Base-by-base conservation (phyloP, 2,888 invertebrate species). In the Psylliodes chrysocephalus region DNA sequence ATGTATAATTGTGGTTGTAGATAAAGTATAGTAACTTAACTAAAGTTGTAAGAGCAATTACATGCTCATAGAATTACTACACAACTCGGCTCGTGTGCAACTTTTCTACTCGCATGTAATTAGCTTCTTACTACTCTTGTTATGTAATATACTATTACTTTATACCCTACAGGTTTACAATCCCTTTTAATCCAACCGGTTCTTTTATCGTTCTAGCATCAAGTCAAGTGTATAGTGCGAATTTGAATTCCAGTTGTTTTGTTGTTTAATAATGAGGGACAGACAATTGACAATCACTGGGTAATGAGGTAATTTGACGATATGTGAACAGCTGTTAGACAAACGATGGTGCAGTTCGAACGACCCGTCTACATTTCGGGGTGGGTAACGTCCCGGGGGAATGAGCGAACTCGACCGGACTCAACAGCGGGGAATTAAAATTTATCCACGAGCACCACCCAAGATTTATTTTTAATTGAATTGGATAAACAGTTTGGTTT, bases 261-360 rank as follows among this genome's bases (percentile, higher is more conserved):
- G 44, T 44, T n/a, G 2, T 56, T 49, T 35, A 57, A 47, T 57
- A 57, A 57, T 47, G 57, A 57, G 57, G 57, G 57, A 14, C 51
- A 63, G 59, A 64, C 67, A 77, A 46, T 78, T 77, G 78, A 77
- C 78, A 76, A 77, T 78, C 74, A 74, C 75, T 22, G 75, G 74
- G 77, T 82, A 81, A 82, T 82, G 81, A 82, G 80, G 82, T 80
- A 82, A 82, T 82, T 81, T 79, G 82, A 82, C 80, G 81, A 82
- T 82, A 82, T 82, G 82, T 82, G 82, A 82, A 82, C 82, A 82
- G 82, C 82, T 82, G 82, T 82, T 81, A 78, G 81, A 82, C 80
- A 82, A 82, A 82, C 79, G 80, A 79, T 77, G 79, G 76, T 76
- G 76, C 75, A 73, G 77, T 75, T 77, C 78, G 78, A 77, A 78